Percentiles rank a stretch among this genome's conserved stretches.
These are phyloP conservation scores for Periophthalmus magnuspinnatus DNA, from an alignment of 2,797 vertebrate genomes.

Conservation along the genomic window DNA sequence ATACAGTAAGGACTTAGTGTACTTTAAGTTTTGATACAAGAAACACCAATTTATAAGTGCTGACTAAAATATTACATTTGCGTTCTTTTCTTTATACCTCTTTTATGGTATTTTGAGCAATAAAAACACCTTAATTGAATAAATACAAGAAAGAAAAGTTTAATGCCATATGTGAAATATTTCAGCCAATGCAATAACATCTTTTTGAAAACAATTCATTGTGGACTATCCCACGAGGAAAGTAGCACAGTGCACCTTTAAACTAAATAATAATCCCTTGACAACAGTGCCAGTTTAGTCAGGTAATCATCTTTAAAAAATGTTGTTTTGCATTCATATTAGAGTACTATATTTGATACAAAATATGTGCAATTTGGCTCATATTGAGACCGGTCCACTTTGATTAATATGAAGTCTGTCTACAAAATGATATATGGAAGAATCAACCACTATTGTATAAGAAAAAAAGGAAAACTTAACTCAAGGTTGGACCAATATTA, in stretches of 20 bases:
- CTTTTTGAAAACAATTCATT: background rate
- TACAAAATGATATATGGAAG: no score
- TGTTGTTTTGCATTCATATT: no score
- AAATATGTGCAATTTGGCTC: no score
- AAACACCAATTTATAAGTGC: background rate
- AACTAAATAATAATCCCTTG: background rate
- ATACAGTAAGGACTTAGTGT: background rate
- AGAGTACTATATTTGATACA: no score
- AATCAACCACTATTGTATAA: no score
- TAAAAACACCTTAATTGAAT: no score
- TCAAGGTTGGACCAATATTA: background rate
- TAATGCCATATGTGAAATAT: no score
- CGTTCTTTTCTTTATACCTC: background rate
- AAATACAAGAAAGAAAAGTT: no score
- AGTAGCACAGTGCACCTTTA: background rate
- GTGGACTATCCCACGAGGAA: background rate
- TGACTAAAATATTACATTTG: background rate
- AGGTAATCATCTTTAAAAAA: background rate
- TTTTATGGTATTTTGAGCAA: no score
- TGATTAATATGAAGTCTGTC: no score
- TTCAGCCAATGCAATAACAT: background rate
- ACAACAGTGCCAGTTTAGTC: background rate
- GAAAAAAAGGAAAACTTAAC: no score
- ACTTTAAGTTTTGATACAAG: background rate
- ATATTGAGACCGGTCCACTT: no score